A percentile compares a stretch with the other conserved stretches of the same genome.
Evolutionary conservation across 2,888 invertebrate genomes (phyloP).

Genomic region (Sycophila texana): DNA sequence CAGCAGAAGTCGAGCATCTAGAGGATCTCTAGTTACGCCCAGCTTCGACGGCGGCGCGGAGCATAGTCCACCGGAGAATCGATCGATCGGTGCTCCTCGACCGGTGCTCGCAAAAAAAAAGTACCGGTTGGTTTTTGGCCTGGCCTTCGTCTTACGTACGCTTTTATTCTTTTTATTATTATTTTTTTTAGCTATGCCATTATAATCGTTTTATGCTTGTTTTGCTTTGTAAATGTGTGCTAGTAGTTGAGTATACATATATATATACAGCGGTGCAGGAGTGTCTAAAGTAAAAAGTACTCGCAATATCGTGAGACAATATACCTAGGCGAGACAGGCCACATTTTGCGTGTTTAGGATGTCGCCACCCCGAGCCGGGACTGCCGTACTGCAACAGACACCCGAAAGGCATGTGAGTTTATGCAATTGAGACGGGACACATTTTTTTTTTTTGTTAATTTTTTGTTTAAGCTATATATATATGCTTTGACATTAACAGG

Average conservation of each 20-base stretch:
- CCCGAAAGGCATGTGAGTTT: conserved; percentile 61
- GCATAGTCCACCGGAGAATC: no score
- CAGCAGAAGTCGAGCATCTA: no score
- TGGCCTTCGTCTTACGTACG: no score
- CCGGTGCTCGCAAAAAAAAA: no score
- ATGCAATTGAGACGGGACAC: no score
- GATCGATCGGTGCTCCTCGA: no score
- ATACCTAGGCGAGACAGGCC: conserved; percentile 57
- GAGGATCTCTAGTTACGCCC: no score
- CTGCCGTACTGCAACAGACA: conserved; percentile 91
- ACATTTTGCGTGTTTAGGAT: conserved; percentile 78
- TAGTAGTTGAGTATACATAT: conserved; percentile 53
- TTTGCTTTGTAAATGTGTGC: conserved; percentile 33
- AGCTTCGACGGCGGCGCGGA: no score
- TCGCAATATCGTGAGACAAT: conserved; percentile 46
- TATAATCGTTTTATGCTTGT: conserved; percentile 19
- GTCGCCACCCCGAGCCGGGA: conserved; percentile 91
- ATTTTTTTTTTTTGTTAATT: no score
- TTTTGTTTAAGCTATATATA: no score
- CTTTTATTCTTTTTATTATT: not conserved
- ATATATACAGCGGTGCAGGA: conserved; percentile 56
- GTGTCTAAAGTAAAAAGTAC: conserved; percentile 57
- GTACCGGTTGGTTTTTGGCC: no score
- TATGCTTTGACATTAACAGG: no score
- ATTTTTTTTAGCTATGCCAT: not conserved